Conservation (phyloP, 2,797 vertebrate genomes). For the Melanitta fusca region DNA sequence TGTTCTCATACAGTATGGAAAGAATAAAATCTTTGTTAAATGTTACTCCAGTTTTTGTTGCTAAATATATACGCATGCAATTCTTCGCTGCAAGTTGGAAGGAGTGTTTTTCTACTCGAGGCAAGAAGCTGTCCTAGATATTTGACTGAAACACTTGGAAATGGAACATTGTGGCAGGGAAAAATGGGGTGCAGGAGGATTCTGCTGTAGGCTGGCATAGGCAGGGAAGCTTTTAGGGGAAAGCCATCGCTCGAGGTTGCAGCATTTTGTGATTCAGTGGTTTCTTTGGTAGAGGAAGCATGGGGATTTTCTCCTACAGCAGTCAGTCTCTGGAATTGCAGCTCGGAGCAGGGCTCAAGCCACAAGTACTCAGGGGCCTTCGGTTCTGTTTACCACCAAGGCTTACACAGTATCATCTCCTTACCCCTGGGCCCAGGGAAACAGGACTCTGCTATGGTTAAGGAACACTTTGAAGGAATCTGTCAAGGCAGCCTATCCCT, state of each 20-base stretch:
- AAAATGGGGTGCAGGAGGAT: background rate
- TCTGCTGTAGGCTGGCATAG: background rate
- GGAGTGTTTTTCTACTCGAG: background rate
- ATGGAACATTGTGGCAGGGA: background rate
- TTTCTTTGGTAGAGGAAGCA: background rate
- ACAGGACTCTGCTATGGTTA: background rate
- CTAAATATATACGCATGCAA: conserved; percentile 8
- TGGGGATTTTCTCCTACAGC: background rate
- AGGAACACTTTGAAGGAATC: background rate
- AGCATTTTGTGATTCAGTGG: background rate
- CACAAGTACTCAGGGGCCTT: background rate
- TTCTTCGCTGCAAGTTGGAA: conserved; percentile 1
- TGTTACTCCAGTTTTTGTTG: conserved; percentile 27
- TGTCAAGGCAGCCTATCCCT: background rate
- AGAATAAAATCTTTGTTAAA: conserved; percentile 30
- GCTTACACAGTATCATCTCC: background rate
- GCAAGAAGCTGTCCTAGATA: conserved; percentile 48
- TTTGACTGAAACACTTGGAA: background rate
- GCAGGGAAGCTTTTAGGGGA: background rate
- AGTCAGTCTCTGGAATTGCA: background rate
- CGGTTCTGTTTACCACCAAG: background rate
- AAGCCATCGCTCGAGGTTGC: accelerated
- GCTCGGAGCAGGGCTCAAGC: background rate
- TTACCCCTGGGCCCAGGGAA: background rate
- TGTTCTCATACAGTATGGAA: background rate